These are phyloP conservation scores for Acipenser ruthenus DNA, from an alignment of 2,797 vertebrate genomes.

Conservation along the genomic window DNA sequence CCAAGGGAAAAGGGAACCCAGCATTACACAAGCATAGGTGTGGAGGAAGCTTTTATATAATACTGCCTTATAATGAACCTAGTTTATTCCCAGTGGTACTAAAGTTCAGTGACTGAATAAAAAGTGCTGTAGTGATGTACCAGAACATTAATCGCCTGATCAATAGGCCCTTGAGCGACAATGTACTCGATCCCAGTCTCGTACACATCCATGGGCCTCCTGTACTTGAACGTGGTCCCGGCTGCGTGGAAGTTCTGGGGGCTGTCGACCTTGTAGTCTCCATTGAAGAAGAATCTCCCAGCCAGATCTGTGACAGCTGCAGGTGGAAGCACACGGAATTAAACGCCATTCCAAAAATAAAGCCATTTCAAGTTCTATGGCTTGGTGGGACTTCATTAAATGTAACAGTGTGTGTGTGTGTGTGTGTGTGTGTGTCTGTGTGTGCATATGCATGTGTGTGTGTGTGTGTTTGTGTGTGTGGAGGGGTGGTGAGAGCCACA, in stretches of 20 bases:
- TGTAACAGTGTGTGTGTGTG: too few species aligned
- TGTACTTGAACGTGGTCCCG: slow-evolving; percentile 90
- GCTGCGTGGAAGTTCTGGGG: slow-evolving; percentile 95
- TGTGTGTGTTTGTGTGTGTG: too few species aligned
- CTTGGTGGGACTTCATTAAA: too few species aligned
- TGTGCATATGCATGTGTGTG: too few species aligned
- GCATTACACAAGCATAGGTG: background rate
- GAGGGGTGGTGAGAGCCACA: too few species aligned
- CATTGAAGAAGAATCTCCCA: slow-evolving; percentile 92
- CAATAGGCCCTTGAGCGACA: slow-evolving; percentile 86
- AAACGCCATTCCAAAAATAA: too few species aligned
- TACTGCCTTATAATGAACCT: too few species aligned
- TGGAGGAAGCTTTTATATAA: background rate
- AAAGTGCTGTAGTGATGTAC: slow-evolving; percentile 44
- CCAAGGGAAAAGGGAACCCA: background rate
- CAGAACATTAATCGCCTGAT: slow-evolving; percentile 92
- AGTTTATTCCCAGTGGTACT: too few species aligned
- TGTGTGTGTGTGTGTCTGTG: too few species aligned
- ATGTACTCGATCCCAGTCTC: slow-evolving; percentile 97
- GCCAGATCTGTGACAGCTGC: slow-evolving; percentile 88
- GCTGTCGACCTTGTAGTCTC: slow-evolving; percentile 88
- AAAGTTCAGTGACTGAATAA: too few species aligned
- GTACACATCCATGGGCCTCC: slow-evolving; percentile 87
- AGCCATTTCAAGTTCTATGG: too few species aligned
- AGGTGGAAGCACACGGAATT: background rate